Evolutionary conservation across 2,113 vertebrate species (phyloP), one percentile per base, ranked within the genome.

Genomic region (Grus americana): DNA sequence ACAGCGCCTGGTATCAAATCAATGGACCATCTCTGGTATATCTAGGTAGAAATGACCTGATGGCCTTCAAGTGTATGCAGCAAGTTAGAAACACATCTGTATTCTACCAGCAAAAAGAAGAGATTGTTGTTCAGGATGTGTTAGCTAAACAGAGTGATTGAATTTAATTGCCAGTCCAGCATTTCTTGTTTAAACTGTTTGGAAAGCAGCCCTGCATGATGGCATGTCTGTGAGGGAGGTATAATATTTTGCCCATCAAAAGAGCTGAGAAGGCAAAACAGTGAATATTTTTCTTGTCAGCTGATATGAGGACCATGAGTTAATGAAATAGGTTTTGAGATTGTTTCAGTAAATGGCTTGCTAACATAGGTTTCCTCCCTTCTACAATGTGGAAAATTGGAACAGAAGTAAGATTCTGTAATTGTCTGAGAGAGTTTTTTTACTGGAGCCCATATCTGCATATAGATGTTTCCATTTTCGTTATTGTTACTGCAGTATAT

Each of bases 241-340:
- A 10, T 44, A 76, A 36, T 46, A 92, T 85, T 97, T 95, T 96
- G 5, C 12, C 16, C 19, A 88, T 46, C 82, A 73, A 94, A 94
- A 87, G 11, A 91, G 34, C 54, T 89, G 59, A 79, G 70, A 74
- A 95, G 49, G 29, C 57, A 97, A 85, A 96, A 84, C 18, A 40
- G 74, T 40, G 32, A 36, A 65, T 81, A 34, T 84, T 93, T 95
- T 81, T 76, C 24, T 91, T 95, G 71, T 79, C 75, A 88, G 12
- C 24, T 90, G 62, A 78, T 83, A 80, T 29, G 40, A 76, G 32
- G 34, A 90, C 70, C 55, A 57, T 34, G 83, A 79, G 58, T 75
- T 95, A 97, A 80, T 95, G n/a, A 85, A 93, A 97, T 73, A 54
- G 15, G 32, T 81, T 93, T 73, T 90, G 67, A 88, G 34, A 90